Conservation (phyloP, 2,888 invertebrate species). For the Dendrolimus pini region DNA sequence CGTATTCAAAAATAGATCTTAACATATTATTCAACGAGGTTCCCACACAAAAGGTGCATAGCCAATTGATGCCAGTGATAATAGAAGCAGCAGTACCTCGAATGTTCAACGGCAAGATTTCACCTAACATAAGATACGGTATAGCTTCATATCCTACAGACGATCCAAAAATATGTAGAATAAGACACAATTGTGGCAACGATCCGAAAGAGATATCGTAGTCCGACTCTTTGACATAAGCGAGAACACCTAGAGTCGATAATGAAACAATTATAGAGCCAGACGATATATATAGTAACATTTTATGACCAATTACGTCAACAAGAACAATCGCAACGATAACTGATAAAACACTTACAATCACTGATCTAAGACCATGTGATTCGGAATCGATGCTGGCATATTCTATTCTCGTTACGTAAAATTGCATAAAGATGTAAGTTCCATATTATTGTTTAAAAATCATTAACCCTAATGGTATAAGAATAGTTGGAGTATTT, state of each 20-base stretch:
- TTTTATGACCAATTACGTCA: constrained; percentile 92
- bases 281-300: constrained; percentile 90
- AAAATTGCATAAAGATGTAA: no score
- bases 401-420: no score
- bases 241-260: constrained; percentile 80
- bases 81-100: constrained; percentile 93
- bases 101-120: constrained; percentile 91
- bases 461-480: constrained; percentile 93
- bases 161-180: constrained; percentile 91
- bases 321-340: constrained; percentile 84
- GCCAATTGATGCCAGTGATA: constrained; percentile 93
- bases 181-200: constrained; percentile 87
- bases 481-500: constrained; percentile 86
- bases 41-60: constrained; percentile 92
- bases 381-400: no score
- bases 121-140: constrained; percentile 95
- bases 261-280: constrained; percentile 86
- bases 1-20: constrained; percentile 78
- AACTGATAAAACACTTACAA: no score
- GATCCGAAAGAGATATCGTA: constrained; percentile 70
- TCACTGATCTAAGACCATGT: no score
- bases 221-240: constrained; percentile 53
- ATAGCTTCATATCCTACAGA: constrained; percentile 91
- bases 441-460: constrained; percentile 94
- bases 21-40: constrained; percentile 85